Conservation (phyloP, 1,140 invertebrate genomes). For the Neodiprion lecontei region DNA sequence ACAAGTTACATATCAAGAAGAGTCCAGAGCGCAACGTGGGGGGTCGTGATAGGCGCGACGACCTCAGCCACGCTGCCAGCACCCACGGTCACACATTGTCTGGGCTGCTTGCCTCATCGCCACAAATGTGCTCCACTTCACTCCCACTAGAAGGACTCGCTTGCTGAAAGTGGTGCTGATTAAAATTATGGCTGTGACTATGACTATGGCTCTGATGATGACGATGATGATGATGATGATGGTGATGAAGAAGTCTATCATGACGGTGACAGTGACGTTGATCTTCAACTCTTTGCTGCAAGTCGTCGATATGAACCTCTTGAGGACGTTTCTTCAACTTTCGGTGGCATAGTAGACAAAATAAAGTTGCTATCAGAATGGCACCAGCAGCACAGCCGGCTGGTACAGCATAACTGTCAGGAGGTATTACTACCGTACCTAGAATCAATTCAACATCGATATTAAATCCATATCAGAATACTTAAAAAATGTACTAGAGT, state of each 20-base stretch:
- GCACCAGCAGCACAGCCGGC: conserved; percentile 46
- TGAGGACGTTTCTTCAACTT: conserved; percentile 45
- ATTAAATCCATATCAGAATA: conserved; percentile 12
- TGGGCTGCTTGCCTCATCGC: conserved; percentile 45
- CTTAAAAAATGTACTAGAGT: conserved; percentile 6
- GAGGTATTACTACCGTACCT: conserved; percentile 55
- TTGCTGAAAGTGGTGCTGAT: conserved; percentile 45
- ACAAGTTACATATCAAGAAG: conserved; percentile 35
- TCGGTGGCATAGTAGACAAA: conserved; percentile 54
- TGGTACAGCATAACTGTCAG: conserved; percentile 56
- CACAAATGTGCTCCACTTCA: conserved; percentile 42
- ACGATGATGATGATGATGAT: conserved; percentile 26
- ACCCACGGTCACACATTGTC: conserved; percentile 49
- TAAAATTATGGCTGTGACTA: conserved; percentile 41
- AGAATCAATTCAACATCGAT: conserved; percentile 30
- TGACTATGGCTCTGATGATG: conserved; percentile 29
- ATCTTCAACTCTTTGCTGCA: conserved; percentile 51
- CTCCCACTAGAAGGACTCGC: conserved; percentile 52
- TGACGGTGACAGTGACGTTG: conserved; percentile 52
- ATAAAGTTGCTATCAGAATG: conserved; percentile 42
- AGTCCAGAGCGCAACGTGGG: conserved; percentile 31
- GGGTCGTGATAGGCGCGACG: conserved; percentile 24
- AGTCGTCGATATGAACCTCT: conserved; percentile 47
- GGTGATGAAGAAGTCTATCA: conserved; percentile 49
- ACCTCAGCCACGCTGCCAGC: conserved; percentile 27